Evolutionary conservation across 2,797 vertebrate species (phyloP), one percentile per base, ranked within the genome.

Genomic region (Hoplostethus mediterraneus): DNA sequence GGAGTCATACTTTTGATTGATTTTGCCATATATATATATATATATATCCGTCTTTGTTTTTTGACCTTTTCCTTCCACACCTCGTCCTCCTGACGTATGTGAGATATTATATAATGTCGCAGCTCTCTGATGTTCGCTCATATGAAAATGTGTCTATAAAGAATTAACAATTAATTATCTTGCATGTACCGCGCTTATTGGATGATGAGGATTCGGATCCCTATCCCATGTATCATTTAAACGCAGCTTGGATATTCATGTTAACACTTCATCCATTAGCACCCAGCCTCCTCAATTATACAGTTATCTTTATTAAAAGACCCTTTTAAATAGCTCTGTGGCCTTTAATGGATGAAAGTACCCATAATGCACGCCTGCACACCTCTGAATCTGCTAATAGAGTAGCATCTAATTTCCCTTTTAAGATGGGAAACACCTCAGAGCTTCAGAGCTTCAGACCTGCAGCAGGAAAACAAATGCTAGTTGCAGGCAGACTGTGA

Each of bases 281-380:
- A 81, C 42, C 42, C 72, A 71, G 57, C 69, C 69, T 76, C 60
- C 68, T 87, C 81, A 73, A 77, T 88, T 79, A 88, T 82, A 75
- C 75, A 67, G 66, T 83, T 78, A 68, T 76, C 76, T 77, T 83
- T 79, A 87, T 79, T 86, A 87, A 89, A 83, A 85, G 17, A 84
- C 82, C 70, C 31, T 75, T 78, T 79, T 67, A 75, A 75, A 80
- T 5, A 9, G 83, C 68, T 87, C 79, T 87, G 72, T 71, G 62
- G n/a, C 48, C 48, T 71, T 57, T 78, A 80, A 82, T 73, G 69
- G 71, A 79, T 28, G 30, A 76, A 67, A 76, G 53, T 44, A 5
- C 17, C 71, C 33, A 21, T 82, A 71, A 86, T 78, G 78, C 59
- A 68, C 75, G 49, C 55, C 21, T 21, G 21, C 21, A 21, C 21